Evolutionary conservation across 23 tunicate species (phyloP), one percentile per base, ranked within the genome.

Genomic region (Clavelina lepadiformis): DNA sequence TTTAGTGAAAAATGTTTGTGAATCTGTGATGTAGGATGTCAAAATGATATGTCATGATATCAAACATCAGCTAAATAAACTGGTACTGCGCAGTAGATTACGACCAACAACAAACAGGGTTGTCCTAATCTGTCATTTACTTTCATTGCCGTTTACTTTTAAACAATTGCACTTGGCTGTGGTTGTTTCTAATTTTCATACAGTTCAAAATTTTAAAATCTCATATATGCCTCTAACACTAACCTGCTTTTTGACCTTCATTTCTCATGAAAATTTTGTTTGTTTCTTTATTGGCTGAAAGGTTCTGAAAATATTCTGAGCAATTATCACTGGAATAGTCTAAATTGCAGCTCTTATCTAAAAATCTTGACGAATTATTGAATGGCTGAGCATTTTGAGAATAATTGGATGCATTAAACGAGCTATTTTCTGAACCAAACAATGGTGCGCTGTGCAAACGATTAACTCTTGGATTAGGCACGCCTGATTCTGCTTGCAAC

Each of bases 281-380:
- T 53, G 22, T 6, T 11, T 26, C 57, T 46, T 2, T 47, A 35
- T n/a, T n/a, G n/a, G n/a, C n/a, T n/a, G n/a, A n/a, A n/a, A n/a
- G n/a, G n/a, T n/a, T n/a, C n/a, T n/a, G n/a, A n/a, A n/a, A n/a
- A 3, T 58, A 36, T 46, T 66, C 72, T 46, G 57, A 31, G 29
- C 26, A 66, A 13, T 58, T 47, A 44, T 24, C 34, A 57, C 34
- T 47, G 3, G 72, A 46, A 47, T 20, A 66, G 29, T 66, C 72
- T 24, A 66, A 46, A 23, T 66, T 66, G 26, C 72, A 66, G 24
- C 72, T 66, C 47, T 37, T 46, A 46, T 66, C 56, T 5, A 57
- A 33, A 3, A 45, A 20, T 46, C 47, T 66, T 7, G 34, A 66
- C 72, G 47, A 27, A 46, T 66, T 58, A 66, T 46, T 66, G 57